Evolutionary conservation across 64 coral and sea anemone species (phyloP), one percentile per base, ranked within the genome.

Genomic region (Platygyra sinensis): DNA sequence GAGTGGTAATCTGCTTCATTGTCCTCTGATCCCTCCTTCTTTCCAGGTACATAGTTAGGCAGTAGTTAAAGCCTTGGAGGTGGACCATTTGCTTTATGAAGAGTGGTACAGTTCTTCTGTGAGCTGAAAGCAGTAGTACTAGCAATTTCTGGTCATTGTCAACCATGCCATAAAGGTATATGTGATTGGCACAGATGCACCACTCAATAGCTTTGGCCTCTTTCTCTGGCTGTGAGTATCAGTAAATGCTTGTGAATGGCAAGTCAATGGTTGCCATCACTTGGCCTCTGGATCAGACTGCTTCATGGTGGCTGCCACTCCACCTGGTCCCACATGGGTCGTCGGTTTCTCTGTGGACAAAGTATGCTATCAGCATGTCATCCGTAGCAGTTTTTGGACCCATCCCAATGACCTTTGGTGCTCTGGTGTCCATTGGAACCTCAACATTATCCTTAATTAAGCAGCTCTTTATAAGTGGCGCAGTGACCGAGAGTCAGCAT

Each of bases 171-270:
- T 82, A 83, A 14, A 93, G 86, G 67, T 89, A 93, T 61, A 89
- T 89, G 77, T 83, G 91, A 78, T 89, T 93, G 29, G 29, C 72
- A 20, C 89, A 57, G 25, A 82, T 67, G 9, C 91, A 74, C 86
- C 91, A 93, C 60, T 92, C 90, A 2, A 92, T 83, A 67, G 90
- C 73, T 24, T 92, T 92, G 4, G 86, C 91, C 39, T 93, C 91
- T 77, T 81, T 93, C 76, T 62, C 39, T 5, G 5, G 49, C 79
- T 86, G 31, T 93, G 50, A 5, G 32, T 62, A 12, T 88, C 91
- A 29, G 91, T 88, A 10, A 93, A 54, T 24, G 86, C 91, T 88
- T 74, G 88, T 18, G 84, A 88, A 0, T 62, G 46, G 65, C 88
- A 88, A 0, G 86, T 82, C 0, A 93, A 67, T 2, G 67, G 75